Evolutionary conservation across 2,888 invertebrate species (phyloP), one percentile per base, ranked within the genome.

Genomic region (Quadroppia sp.): DNA sequence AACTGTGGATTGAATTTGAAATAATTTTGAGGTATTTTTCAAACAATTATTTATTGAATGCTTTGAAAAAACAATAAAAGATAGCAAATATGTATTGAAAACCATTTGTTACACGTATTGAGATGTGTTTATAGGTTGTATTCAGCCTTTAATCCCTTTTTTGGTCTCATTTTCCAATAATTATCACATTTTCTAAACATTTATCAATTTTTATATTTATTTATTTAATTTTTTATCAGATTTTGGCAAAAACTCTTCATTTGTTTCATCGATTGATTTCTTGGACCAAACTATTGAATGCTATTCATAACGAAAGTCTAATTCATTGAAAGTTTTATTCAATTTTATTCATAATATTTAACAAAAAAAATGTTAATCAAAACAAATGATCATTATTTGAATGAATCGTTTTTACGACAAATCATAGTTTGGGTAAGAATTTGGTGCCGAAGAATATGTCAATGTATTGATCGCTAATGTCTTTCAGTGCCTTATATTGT

Each of bases 401-500:
- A 53, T 23, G 11, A 25, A 53, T 53, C 53, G 9, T 53, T 17
- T 53, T 61, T 25, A 17, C 67, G n/a, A 36, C 23, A 13, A 67
- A 67, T 42, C 17, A 42, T 67, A 40, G 42, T 67, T 67, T 67
- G 17, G 67, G 67, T 67, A 40, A 67, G 67, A 67, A 32, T 40
- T 67, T 2, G 40, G 40, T 42, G 17, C 3, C 13, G 20, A 20
- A 42, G 13, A n/a, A 36, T 13, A 4, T 56, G 25, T 20, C 23
- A 23, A 53, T 9, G 17, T 3, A 17, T 4, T 59, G 17, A 32
- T 59, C n/a, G 15, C n/a, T 59, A 9, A 15, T 23, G 9, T 32
- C 15, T 30, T 59, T n/a, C 32, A 59, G 67, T 67, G 67, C 67
- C 67, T 45, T 42, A 74, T 74, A 50, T 32, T 71, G 9, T 56